These are phyloP conservation scores for Pungitius pungitius DNA, from an alignment of 2,113 vertebrate genomes.

Conservation along the genomic window DNA sequence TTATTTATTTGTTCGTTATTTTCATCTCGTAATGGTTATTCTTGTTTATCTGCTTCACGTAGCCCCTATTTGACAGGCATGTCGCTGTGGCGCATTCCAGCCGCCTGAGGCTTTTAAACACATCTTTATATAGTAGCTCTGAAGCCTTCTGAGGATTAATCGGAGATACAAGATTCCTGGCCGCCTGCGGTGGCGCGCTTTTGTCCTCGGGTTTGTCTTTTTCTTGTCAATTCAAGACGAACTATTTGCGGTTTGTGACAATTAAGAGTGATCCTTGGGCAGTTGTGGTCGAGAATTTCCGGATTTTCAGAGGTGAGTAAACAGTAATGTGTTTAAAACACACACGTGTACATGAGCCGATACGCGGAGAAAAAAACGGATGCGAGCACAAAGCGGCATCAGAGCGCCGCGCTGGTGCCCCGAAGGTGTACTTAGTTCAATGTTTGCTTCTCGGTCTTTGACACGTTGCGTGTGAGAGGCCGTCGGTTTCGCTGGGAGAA, in stretches of 20 bases:
- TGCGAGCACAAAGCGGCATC: constrained; percentile 29
- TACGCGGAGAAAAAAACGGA: constrained; percentile 33
- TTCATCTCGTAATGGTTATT: constrained; percentile 22
- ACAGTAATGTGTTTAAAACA: constrained; percentile 27
- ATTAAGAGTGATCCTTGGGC: constrained; percentile 51
- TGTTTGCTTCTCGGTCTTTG: constrained; percentile 47
- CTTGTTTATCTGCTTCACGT: constrained; percentile 34
- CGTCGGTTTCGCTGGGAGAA: constrained; percentile 32
- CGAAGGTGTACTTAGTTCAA: constrained; percentile 49
- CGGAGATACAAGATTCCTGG: constrained; percentile 35
- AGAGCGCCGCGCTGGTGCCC: constrained; percentile 40
- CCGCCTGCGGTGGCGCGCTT: constrained; percentile 13
- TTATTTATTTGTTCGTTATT: constrained; percentile 20
- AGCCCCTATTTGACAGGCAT: constrained; percentile 24
- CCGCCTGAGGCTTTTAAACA: constrained; percentile 49
- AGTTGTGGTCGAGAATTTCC: constrained; percentile 44
- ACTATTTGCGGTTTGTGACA: constrained; percentile 43
- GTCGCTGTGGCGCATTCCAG: constrained; percentile 43
- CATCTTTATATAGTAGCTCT: constrained; percentile 46
- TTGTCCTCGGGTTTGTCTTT: constrained; percentile 45
- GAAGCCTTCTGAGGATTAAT: constrained; percentile 51
- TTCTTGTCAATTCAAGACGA: constrained; percentile 53
- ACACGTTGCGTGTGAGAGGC: constrained; percentile 48
- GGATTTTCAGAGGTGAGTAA: constrained; percentile 44
- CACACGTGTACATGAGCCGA: constrained; percentile 20